phyloP scores from a whole-genome alignment of 2,797 vertebrate species.

The Alca torda region DNA sequence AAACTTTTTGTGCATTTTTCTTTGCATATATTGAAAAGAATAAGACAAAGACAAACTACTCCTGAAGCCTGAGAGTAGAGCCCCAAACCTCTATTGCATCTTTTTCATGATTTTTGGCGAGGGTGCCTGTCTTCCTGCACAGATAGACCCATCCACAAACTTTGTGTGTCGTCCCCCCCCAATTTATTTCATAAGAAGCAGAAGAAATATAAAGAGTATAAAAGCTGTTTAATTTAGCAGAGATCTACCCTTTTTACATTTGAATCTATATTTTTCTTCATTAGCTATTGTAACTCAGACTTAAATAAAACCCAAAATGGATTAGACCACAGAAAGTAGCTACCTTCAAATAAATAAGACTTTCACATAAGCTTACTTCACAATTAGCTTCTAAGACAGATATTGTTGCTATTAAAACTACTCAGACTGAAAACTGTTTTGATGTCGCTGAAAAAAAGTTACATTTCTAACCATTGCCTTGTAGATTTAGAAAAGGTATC shows the following conservation, averaged over 20 bases:
- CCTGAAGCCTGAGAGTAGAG: neutral
- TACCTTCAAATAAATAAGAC: neutral
- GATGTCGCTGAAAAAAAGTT: neutral
- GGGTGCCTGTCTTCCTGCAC: neutral
- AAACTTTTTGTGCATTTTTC: neutral
- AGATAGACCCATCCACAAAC: neutral
- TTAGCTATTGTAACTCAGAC: neutral
- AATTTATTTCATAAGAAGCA: neutral
- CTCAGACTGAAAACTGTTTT: neutral
- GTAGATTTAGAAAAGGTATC: neutral
- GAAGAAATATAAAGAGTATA: neutral
- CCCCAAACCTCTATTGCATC: neutral
- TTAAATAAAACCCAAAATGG: neutral
- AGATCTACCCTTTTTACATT: neutral
- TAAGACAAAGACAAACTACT: neutral
- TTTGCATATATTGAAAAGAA: neutral
- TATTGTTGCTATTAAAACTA: neutral
- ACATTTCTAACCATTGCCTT: neutral
- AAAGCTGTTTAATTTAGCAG: neutral
- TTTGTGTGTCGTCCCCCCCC: neutral
- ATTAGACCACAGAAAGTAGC: neutral
- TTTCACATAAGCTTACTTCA: neutral
- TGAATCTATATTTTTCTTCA: neutral
- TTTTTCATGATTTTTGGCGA: neutral
- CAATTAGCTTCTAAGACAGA: neutral